phyloP scores from a whole-genome alignment of 2,797 vertebrate species.

The Florisuga fusca region DNA sequence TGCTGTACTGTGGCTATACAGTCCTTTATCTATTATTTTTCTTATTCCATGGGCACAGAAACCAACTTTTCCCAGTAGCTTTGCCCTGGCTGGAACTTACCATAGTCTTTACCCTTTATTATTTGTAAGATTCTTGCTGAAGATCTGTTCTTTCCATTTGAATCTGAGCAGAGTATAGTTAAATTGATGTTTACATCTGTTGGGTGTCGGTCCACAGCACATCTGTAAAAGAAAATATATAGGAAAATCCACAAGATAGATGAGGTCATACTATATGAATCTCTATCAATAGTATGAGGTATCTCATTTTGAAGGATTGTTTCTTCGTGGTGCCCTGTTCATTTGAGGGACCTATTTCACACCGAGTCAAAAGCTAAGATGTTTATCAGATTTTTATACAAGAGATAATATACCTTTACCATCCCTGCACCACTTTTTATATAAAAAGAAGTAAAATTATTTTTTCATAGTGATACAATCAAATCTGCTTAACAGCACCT shows the following conservation, averaged over 20 bases:
- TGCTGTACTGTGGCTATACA: background rate
- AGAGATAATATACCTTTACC: background rate
- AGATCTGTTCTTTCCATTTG: constrained; percentile 91
- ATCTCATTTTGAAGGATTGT: background rate
- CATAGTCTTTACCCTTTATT: constrained; percentile 95
- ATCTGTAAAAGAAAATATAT: constrained; percentile 79
- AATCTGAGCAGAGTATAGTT: constrained; percentile 94
- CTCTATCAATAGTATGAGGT: background rate
- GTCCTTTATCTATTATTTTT: background rate
- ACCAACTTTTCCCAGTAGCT: background rate
- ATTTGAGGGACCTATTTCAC: background rate
- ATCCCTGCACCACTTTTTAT: background rate
- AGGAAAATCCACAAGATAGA: background rate
- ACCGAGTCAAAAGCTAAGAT: background rate
- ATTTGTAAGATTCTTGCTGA: constrained; percentile 94
- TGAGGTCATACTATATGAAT: background rate
- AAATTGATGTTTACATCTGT: constrained; percentile 89
- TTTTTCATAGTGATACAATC: background rate
- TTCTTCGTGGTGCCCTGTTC: background rate
- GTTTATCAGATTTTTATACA: background rate
- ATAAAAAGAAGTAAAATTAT: background rate
- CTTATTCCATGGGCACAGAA: background rate
- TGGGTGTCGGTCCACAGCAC: constrained; percentile 91
- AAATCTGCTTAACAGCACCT: background rate
- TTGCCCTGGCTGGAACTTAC: constrained; percentile 80